Evolutionary conservation across 2,113 vertebrate species (phyloP).

Genomic region (Larimichthys polyactis): DNA sequence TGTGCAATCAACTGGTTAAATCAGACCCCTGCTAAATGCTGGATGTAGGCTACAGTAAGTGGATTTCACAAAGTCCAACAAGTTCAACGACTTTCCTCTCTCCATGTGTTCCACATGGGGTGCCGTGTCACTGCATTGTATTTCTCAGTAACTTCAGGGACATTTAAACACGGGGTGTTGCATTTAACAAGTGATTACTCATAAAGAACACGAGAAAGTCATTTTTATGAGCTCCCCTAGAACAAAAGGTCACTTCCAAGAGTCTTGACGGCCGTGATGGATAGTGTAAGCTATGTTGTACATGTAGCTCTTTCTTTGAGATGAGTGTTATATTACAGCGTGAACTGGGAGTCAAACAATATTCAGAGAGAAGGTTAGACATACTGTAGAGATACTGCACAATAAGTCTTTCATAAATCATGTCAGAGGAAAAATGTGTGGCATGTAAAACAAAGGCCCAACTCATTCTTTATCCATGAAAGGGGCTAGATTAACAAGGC

Average conservation of each 20-base stretch:
- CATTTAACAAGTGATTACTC: conserved; percentile 3
- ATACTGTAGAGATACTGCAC: neutral
- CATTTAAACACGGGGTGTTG: neutral
- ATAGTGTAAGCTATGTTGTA: neutral
- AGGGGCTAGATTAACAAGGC: neutral
- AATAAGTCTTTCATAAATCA: neutral
- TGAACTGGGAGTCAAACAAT: neutral
- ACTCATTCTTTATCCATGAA: neutral
- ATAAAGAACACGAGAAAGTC: conserved; percentile 4
- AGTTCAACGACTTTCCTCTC: neutral
- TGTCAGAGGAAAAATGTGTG: neutral
- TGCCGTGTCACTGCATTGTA: neutral
- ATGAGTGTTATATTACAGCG: neutral
- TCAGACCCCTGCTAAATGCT: conserved; percentile 5
- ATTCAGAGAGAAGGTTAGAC: neutral
- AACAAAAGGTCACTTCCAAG: conserved; percentile 7
- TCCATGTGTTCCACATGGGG: neutral
- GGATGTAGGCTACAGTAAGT: neutral
- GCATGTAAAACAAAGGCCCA: neutral
- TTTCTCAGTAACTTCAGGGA: neutral
- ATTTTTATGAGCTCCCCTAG: conserved; percentile 12
- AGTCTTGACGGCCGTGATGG: neutral
- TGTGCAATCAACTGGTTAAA: conserved; percentile 16
- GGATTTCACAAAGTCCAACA: conserved; percentile 18
- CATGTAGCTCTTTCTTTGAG: conserved; percentile 8